phyloP scores from a whole-genome alignment of 1,140 invertebrate species.

The Popillia japonica region DNA sequence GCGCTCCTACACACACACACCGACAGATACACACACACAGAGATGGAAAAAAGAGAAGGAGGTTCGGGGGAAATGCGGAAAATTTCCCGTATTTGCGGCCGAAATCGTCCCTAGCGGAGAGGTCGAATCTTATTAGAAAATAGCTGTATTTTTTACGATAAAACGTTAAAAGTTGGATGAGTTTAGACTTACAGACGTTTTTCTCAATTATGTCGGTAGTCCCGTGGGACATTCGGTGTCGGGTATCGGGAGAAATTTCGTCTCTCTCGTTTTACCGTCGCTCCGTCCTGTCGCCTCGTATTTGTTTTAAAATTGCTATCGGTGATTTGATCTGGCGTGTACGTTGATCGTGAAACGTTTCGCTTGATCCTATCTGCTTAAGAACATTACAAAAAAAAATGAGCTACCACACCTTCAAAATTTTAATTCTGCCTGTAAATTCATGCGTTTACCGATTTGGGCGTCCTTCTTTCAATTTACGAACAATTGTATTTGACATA shows the following conservation, averaged over 20 bases:
- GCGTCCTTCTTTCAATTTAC: not conserved
- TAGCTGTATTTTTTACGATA: not conserved
- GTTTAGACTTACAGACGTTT: not conserved
- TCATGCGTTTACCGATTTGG: no score
- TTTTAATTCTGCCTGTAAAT: no score
- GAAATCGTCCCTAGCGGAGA: not conserved
- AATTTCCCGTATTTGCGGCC: not conserved
- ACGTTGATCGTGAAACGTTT: no score
- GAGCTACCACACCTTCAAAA: no score
- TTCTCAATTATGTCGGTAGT: not conserved
- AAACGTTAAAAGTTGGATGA: conserved; percentile 2
- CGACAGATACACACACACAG: not conserved
- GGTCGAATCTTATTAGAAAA: conserved; percentile 1
- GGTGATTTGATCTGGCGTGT: no score
- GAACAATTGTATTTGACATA: conserved; percentile 6
- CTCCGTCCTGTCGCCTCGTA: no score
- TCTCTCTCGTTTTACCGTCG: no score
- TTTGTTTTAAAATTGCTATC: no score
- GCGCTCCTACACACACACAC: no score
- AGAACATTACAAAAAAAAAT: no score
- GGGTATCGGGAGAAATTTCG: no score
- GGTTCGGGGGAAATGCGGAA: not conserved
- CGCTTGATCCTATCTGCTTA: no score
- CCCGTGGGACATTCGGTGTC: not conserved
- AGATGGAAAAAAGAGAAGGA: not conserved